Evolutionary conservation across 2,888 invertebrate genomes (phyloP).

Genomic region (Hypena proboscidalis): DNA sequence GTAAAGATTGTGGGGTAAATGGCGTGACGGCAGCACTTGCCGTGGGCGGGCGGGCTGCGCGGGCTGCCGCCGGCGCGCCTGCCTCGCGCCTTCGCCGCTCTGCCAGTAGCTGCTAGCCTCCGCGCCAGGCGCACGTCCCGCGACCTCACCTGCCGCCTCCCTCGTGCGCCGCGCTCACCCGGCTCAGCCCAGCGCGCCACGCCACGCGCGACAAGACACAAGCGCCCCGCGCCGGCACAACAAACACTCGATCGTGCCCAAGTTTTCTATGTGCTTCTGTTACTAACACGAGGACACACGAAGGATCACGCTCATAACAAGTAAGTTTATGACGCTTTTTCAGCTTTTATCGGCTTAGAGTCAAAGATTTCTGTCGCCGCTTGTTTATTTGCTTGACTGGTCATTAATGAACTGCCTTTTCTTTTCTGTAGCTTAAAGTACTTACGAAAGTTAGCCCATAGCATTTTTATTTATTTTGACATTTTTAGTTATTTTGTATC

Average conservation of each 20-base stretch:
- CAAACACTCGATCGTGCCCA: conserved; percentile 62
- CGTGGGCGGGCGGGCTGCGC: conserved; percentile 70
- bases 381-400: conserved; percentile 1
- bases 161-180: conserved; percentile 41
- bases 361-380: background rate
- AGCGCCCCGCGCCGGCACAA: conserved; percentile 59
- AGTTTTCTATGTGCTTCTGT: conserved; percentile 61
- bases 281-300: conserved; percentile 41
- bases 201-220: conserved; percentile 42
- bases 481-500: no score
- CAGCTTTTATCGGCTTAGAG: conserved; percentile 12
- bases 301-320: conserved; percentile 44
- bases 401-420: no score
- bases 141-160: conserved; percentile 45
- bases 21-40: conserved; percentile 65
- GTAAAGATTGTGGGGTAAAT: conserved; percentile 76
- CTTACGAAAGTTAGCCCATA: no score
- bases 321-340: conserved; percentile 55
- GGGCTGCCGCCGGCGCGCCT: conserved; percentile 62
- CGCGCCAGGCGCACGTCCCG: conserved; percentile 74
- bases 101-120: conserved; percentile 74
- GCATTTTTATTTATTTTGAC: no score
- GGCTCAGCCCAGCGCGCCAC: conserved; percentile 37
- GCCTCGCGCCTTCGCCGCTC: conserved; percentile 62
- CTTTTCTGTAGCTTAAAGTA: no score